Conservation (phyloP, 2,888 invertebrate species). For the Microctonus brassicae region DNA sequence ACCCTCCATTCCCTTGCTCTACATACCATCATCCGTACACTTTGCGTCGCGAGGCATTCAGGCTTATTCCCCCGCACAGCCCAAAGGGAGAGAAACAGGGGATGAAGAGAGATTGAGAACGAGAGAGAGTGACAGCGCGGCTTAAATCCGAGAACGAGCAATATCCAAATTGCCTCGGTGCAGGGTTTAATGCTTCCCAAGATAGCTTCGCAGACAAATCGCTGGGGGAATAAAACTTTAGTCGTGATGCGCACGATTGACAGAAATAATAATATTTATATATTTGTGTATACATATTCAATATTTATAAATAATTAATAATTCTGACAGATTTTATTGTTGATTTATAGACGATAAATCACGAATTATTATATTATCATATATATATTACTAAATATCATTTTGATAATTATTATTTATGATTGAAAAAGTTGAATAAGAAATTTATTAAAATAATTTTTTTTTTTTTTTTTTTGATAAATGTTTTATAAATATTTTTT, state of each 20-base stretch:
- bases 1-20: background rate
- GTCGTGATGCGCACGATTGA: constrained; percentile 53
- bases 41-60: constrained; percentile 12
- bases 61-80: background rate
- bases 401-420: too few species aligned
- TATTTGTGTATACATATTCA: background rate
- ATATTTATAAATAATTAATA: constrained; percentile 12
- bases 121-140: constrained; percentile 30
- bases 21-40: background rate
- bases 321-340: too few species aligned
- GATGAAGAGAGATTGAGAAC: too few species aligned
- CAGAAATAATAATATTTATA: constrained; percentile 42
- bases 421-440: too few species aligned
- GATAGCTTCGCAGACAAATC: constrained; percentile 56
- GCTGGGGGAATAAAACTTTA: constrained; percentile 56
- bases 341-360: too few species aligned
- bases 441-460: too few species aligned
- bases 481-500: too few species aligned
- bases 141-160: constrained; percentile 56
- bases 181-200: constrained; percentile 55
- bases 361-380: too few species aligned
- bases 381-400: too few species aligned
- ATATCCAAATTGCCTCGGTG: constrained; percentile 64
- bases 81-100: background rate
- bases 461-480: too few species aligned